A percentile compares a stretch with the other conserved stretches of the same genome.
These are phyloP conservation scores for Chondrilla cf. caribensis DNA, from an alignment of 37 sponge, comb jelly and placozoan species.

Conservation along the genomic window DNA sequence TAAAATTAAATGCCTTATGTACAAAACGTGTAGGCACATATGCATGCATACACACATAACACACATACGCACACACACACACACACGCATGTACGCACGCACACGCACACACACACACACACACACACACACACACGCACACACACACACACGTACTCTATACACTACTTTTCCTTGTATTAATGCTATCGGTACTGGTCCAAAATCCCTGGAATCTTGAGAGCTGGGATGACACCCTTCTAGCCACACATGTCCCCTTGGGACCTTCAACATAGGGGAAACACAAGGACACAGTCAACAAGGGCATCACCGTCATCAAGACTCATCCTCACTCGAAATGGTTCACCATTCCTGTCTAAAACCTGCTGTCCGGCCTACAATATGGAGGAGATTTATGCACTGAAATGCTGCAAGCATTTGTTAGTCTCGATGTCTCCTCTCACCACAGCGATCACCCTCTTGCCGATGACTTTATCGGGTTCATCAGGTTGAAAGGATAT, in stretches of 20 bases:
- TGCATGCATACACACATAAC: no score
- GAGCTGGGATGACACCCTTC: conserved; percentile 22
- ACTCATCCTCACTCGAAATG: background rate
- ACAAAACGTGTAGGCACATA: no score
- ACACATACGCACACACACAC: no score
- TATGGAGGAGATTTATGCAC: background rate
- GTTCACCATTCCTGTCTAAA: background rate
- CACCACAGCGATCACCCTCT: conserved; percentile 18
- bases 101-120: no score
- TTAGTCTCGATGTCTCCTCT: no score
- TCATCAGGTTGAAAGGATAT: conserved; percentile 2
- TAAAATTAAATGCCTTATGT: no score
- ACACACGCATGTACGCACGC: no score
- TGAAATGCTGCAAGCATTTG: no score
- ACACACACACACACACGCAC: no score
- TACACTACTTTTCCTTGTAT: background rate
- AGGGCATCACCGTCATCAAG: background rate
- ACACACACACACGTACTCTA: background rate
- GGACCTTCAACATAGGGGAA: background rate
- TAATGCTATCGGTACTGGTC: conserved; percentile 2
- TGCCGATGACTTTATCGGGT: conserved; percentile 9
- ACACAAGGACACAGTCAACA: background rate
- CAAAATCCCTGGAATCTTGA: conserved; percentile 15
- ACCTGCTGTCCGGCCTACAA: background rate
- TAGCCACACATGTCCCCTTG: conserved; percentile 24